Evolutionary conservation across 2,113 vertebrate genomes (phyloP).

Genomic region (Corythoichthys intestinalis): DNA sequence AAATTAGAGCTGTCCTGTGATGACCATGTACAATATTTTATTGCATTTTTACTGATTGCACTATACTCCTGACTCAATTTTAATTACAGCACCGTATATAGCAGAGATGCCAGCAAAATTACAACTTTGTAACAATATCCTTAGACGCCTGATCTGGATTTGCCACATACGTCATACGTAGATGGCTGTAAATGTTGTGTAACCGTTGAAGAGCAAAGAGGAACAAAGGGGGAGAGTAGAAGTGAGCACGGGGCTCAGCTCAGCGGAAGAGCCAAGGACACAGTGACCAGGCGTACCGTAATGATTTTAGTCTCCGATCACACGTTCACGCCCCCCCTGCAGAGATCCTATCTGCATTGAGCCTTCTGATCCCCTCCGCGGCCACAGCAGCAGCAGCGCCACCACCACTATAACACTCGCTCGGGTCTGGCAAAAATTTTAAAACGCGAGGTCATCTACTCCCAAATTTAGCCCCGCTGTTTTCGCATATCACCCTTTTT

Average conservation of each 20-base stretch:
- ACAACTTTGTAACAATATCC: slow-evolving; percentile 1
- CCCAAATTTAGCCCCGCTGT: neutral
- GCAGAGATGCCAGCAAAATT: neutral
- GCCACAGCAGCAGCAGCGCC: slow-evolving; percentile 19
- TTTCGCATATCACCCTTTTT: slow-evolving; percentile 5
- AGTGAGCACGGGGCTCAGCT: slow-evolving; percentile 41
- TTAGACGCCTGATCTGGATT: slow-evolving; percentile 5
- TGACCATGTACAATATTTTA: slow-evolving; percentile 6
- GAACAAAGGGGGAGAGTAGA: slow-evolving; percentile 24
- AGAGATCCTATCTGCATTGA: slow-evolving; percentile 68
- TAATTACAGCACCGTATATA: neutral
- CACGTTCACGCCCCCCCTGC: slow-evolving; percentile 61
- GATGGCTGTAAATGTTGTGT: neutral
- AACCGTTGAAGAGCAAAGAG: neutral
- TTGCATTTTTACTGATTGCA: neutral
- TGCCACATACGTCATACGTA: neutral
- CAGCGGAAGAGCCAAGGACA: slow-evolving; percentile 70
- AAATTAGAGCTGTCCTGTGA: neutral
- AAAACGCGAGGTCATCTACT: slow-evolving; percentile 9
- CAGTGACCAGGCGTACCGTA: slow-evolving; percentile 67
- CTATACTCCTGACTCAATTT: neutral
- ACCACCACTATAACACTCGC: too few relatives aligned
- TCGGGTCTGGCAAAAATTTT: too few relatives aligned
- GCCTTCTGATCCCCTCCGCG: slow-evolving; percentile 41
- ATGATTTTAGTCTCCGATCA: slow-evolving; percentile 75